Percentiles rank a stretch among this genome's conserved stretches.
These are phyloP conservation scores for Formica selysi DNA, from an alignment of 1,140 invertebrate genomes.

Conservation along the genomic window DNA sequence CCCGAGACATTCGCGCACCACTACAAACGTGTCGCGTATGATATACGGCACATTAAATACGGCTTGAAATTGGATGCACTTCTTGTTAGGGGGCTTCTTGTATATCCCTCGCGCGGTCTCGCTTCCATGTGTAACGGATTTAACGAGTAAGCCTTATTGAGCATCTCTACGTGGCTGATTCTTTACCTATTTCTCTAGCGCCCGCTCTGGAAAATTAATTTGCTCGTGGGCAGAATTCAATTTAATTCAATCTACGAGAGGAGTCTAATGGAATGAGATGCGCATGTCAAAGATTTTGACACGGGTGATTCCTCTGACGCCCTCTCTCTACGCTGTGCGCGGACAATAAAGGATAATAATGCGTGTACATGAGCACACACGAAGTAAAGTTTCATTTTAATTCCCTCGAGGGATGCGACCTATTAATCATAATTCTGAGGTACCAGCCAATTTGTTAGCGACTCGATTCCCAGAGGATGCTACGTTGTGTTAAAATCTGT, in stretches of 20 bases:
- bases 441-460: conserved; percentile 69
- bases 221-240: conserved; percentile 63
- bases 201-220: conserved; percentile 65
- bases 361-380: conserved; percentile 25
- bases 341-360: conserved; percentile 64
- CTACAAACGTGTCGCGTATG: conserved; percentile 30
- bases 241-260: conserved; percentile 61
- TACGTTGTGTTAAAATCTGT: conserved; percentile 66
- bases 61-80: conserved; percentile 64
- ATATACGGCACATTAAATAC: conserved; percentile 64
- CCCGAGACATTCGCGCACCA: conserved; percentile 13
- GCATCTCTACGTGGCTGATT: conserved; percentile 20
- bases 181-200: conserved; percentile 40
- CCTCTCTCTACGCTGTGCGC: neutral
- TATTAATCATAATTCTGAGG: conserved; percentile 74
- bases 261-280: conserved; percentile 61
- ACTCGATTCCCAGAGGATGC: conserved; percentile 51
- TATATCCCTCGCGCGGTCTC: conserved; percentile 1
- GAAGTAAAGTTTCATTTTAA: conserved; percentile 69
- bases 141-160: conserved; percentile 47
- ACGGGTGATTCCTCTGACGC: conserved; percentile 39
- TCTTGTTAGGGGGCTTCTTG: conserved; percentile 56
- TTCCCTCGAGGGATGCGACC: conserved; percentile 59
- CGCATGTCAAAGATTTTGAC: conserved; percentile 67
- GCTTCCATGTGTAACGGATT: conserved; percentile 45